A percentile compares a stretch with the other conserved stretches of the same genome.
Evolutionary conservation across 2,888 invertebrate genomes (phyloP).

Genomic region (Ormyrus pomaceus): DNA sequence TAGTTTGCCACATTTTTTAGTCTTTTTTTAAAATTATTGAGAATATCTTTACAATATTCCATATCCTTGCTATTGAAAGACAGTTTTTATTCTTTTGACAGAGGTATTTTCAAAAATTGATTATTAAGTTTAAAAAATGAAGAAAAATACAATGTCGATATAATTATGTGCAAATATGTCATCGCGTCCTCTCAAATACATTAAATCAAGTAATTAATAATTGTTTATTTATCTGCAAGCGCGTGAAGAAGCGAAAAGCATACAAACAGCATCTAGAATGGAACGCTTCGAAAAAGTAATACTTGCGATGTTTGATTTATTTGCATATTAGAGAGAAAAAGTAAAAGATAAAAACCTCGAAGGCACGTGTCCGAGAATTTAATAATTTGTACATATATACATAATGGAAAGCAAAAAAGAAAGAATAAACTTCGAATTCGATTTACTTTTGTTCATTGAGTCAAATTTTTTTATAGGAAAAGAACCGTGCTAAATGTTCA

Average conservation of each 20-base stretch:
- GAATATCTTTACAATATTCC: too few relatives aligned
- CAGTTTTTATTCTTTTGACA: too few relatives aligned
- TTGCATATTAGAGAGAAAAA: slow-evolving; percentile 53
- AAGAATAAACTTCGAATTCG: slow-evolving; percentile 49
- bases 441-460: slow-evolving; percentile 50
- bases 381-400: slow-evolving; percentile 55
- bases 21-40: too few relatives aligned
- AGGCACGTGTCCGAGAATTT: slow-evolving; percentile 54
- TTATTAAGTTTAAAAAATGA: too few relatives aligned
- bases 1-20: too few relatives aligned
- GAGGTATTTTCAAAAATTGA: too few relatives aligned
- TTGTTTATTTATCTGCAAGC: too few relatives aligned
- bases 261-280: slow-evolving; percentile 3
- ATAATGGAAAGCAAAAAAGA: slow-evolving; percentile 43
- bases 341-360: slow-evolving; percentile 51
- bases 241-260: not conserved
- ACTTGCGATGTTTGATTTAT: slow-evolving; percentile 64
- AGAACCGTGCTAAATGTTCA: slow-evolving; percentile 36
- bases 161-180: too few relatives aligned
- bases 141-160: too few relatives aligned
- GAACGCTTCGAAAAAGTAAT: slow-evolving; percentile 59
- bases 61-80: too few relatives aligned
- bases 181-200: too few relatives aligned
- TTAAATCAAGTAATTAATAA: too few relatives aligned
- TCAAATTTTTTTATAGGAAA: slow-evolving; percentile 30